Percentiles rank a stretch among this genome's conserved stretches.
These are phyloP conservation scores for Siderastrea radians DNA, from an alignment of 92 coral and sea anemone species.

Conservation along the genomic window DNA sequence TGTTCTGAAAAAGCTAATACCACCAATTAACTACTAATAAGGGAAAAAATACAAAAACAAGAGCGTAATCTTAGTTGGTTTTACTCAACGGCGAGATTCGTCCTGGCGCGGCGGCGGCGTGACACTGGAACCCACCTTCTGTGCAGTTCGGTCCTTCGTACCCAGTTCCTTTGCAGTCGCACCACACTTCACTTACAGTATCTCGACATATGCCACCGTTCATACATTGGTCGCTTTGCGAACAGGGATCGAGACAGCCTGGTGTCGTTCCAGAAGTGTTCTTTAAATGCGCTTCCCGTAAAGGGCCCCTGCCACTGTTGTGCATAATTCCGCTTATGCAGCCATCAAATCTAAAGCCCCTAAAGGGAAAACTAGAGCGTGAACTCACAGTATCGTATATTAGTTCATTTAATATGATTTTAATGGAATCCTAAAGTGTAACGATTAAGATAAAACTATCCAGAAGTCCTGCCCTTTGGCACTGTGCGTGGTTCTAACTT, in stretches of 20 bases:
- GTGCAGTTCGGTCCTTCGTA: slow-evolving; percentile 82
- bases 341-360: slow-evolving; percentile 68
- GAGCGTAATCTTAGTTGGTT: neutral
- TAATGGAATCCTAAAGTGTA: no score
- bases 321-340: slow-evolving; percentile 73
- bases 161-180: slow-evolving; percentile 88
- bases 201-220: slow-evolving; percentile 74
- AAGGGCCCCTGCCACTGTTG: slow-evolving; percentile 13
- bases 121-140: slow-evolving; percentile 67
- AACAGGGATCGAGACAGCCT: slow-evolving; percentile 76
- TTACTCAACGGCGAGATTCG: neutral
- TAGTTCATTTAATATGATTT: no score
- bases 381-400: neutral
- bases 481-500: no score
- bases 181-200: slow-evolving; percentile 70
- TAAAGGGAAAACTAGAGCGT: neutral
- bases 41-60: neutral
- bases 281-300: slow-evolving; percentile 48
- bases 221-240: slow-evolving; percentile 67
- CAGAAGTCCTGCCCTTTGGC: no score
- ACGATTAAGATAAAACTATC: no score
- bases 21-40: neutral
- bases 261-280: slow-evolving; percentile 53
- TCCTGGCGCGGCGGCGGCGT: neutral
- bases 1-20: neutral